These are phyloP conservation scores for Oophaga sylvatica DNA, from an alignment of 2,797 vertebrate genomes.

Conservation along the genomic window DNA sequence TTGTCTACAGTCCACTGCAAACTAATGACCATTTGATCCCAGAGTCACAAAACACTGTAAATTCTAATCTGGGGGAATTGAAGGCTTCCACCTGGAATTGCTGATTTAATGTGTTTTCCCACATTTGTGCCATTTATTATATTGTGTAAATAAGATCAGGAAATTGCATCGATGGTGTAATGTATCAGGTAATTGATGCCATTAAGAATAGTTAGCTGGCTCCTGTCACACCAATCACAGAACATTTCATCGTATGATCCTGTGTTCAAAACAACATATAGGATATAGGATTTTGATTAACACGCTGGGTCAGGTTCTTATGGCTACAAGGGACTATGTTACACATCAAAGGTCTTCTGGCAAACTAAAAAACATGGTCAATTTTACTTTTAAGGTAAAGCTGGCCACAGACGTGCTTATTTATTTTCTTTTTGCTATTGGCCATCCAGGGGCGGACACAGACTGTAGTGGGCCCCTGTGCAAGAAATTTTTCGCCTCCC, in stretches of 20 bases:
- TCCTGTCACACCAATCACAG: conserved; percentile 25
- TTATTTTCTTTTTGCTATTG: not conserved
- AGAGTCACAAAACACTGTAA: not conserved
- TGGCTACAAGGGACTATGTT: not conserved
- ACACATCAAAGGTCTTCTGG: conserved; percentile 1
- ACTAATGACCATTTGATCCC: conserved; percentile 20
- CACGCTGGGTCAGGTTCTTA: not conserved
- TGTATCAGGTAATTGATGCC: conserved; percentile 55
- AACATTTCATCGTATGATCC: conserved; percentile 35
- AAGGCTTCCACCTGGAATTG: conserved; percentile 8
- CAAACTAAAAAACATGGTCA: not conserved
- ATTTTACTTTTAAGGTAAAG: not conserved
- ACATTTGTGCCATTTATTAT: conserved; percentile 35
- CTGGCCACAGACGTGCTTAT: not conserved
- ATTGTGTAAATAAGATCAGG: conserved; percentile 50
- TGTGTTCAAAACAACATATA: conserved; percentile 9
- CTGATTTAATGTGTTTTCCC: conserved; percentile 19
- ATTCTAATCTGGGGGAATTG: conserved; percentile 24
- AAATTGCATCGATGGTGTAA: conserved; percentile 50
- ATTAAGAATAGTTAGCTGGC: conserved; percentile 51
- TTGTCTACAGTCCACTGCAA: conserved; percentile 25
- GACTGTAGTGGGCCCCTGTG: no score
- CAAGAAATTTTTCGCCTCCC: no score
- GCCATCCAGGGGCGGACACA: no score
- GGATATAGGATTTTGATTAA: conserved; percentile 10